A percentile compares a stretch with the other conserved stretches of the same genome.
These are phyloP conservation scores for Gadus chalcogrammus DNA, from an alignment of 2,113 vertebrate species.

Conservation along the genomic window DNA sequence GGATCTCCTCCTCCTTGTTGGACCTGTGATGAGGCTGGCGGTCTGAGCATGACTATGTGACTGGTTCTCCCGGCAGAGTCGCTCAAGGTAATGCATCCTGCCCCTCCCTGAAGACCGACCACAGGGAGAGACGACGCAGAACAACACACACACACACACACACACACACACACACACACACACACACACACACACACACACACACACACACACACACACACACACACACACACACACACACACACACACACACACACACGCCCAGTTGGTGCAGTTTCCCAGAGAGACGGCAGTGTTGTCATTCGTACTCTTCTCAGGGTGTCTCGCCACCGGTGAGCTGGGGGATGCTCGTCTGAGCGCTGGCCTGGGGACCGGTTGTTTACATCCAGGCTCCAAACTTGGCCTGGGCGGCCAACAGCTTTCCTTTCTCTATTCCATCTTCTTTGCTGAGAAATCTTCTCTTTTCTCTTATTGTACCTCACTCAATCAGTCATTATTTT, in stretches of 20 bases:
- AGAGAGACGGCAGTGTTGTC: slow-evolving; percentile 21
- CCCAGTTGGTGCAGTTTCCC: neutral
- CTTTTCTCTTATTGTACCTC: slow-evolving; percentile 37
- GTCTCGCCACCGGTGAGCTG: neutral
- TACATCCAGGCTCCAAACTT: no score
- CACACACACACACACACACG: neutral
- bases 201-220: neutral
- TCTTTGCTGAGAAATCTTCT: slow-evolving; percentile 48
- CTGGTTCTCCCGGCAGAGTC: slow-evolving; percentile 40
- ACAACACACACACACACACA: neutral
- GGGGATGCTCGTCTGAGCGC: no score
- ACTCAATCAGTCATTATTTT: slow-evolving; percentile 18
- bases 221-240: neutral
- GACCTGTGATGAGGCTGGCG: neutral
- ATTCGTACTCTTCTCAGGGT: slow-evolving; percentile 31
- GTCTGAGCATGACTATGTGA: no score
- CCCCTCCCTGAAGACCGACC: slow-evolving; percentile 27
- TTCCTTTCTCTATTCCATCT: no score
- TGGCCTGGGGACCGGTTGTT: no score
- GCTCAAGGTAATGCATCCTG: slow-evolving; percentile 12
- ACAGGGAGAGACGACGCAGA: slow-evolving; percentile 35
- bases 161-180: slow-evolving; percentile 10
- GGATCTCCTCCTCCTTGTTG: slow-evolving; percentile 41
- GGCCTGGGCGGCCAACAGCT: no score
- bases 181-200: slow-evolving; percentile 8